These are phyloP conservation scores for Macquaria ambigua DNA, from an alignment of 2,113 vertebrate genomes.

Conservation along the genomic window DNA sequence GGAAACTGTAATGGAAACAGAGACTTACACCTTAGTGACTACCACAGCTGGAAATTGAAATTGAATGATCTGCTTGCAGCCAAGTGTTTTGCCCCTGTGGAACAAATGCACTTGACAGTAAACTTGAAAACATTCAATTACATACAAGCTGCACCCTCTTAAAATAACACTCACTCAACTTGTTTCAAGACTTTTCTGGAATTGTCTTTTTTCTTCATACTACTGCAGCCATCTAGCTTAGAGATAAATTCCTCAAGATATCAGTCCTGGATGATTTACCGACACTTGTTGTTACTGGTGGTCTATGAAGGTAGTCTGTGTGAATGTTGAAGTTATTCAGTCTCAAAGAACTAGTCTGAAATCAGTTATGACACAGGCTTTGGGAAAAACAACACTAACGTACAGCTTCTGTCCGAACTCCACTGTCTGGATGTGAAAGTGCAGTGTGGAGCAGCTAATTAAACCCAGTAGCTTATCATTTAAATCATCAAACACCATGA, in stretches of 20 bases:
- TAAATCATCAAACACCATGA: too few species aligned
- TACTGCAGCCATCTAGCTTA: background rate
- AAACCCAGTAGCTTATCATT: too few species aligned
- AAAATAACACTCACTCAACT: background rate
- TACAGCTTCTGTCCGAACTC: background rate
- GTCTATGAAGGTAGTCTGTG: background rate
- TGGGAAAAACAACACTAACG: too few species aligned
- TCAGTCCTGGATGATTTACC: background rate
- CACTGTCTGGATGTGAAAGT: background rate
- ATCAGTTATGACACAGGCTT: background rate
- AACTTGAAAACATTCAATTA: background rate
- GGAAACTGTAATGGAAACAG: background rate
- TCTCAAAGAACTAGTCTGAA: background rate
- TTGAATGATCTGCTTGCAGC: background rate
- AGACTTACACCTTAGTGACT: background rate
- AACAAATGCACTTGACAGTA: too few species aligned
- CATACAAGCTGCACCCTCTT: background rate
- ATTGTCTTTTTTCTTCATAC: background rate
- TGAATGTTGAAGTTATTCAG: too few species aligned
- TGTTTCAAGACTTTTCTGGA: background rate
- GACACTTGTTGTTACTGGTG: background rate
- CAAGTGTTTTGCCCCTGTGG: too few species aligned
- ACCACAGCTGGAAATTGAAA: background rate
- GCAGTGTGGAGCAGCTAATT: background rate
- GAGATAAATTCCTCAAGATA: background rate